Percentiles rank a stretch among this genome's conserved stretches.
Evolutionary conservation across 2,797 vertebrate genomes (phyloP).

Genomic region (Crocidura indochinensis): DNA sequence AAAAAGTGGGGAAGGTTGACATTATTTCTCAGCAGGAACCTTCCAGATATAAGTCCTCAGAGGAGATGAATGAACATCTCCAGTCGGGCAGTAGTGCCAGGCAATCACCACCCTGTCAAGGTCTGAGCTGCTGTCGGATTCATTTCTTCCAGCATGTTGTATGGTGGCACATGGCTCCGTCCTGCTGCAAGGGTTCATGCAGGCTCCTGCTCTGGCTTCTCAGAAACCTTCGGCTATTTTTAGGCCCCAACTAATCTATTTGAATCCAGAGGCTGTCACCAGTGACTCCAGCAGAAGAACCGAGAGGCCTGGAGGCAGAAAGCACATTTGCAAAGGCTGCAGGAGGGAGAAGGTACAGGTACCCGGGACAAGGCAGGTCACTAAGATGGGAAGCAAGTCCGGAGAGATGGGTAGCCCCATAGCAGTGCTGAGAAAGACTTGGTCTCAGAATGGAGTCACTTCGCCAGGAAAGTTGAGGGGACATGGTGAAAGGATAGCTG

Average conservation of each 20-base stretch:
- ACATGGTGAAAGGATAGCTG: too few species aligned
- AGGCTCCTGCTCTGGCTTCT: constrained; percentile 14
- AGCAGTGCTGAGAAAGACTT: too few species aligned
- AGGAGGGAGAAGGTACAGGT: too few species aligned
- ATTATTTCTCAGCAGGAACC: background rate
- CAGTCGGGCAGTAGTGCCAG: too few species aligned
- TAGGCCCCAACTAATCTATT: constrained; percentile 77
- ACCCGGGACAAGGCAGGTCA: too few species aligned
- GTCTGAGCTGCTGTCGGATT: background rate
- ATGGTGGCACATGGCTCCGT: background rate
- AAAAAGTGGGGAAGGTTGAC: background rate
- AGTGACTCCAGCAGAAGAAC: constrained; percentile 63
- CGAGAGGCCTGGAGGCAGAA: too few species aligned
- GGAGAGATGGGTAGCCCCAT: too few species aligned
- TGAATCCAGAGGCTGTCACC: constrained; percentile 25
- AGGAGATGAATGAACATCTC: background rate
- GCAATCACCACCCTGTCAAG: too few species aligned
- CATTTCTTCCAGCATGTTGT: background rate
- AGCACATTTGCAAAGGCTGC: too few species aligned
- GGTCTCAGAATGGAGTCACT: too few species aligned
- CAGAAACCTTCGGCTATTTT: constrained; percentile 77
- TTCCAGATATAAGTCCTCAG: background rate
- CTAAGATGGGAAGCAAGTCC: too few species aligned
- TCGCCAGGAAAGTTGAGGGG: too few species aligned
- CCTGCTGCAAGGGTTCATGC: constrained; percentile 19